phyloP scores from a whole-genome alignment of 2,888 invertebrate species.

The Drosophila pegasa region DNA sequence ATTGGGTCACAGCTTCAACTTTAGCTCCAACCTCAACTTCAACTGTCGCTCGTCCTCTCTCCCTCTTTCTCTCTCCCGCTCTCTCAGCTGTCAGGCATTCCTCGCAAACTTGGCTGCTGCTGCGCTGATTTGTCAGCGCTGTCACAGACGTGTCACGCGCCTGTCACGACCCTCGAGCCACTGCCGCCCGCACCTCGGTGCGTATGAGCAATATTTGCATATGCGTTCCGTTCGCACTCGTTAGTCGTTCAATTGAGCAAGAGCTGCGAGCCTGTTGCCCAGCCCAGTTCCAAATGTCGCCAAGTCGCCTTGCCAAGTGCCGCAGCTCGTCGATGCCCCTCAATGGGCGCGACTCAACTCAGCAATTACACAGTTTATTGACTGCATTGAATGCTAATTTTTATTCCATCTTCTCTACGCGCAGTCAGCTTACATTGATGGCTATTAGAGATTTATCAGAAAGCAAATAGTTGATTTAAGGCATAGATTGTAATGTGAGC shows the following conservation, averaged over 20 bases:
- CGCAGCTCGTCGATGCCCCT: neutral
- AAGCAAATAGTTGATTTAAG: no score
- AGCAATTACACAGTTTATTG: conserved; percentile 7
- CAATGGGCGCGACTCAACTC: neutral
- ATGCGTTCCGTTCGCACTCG: conserved; percentile 19
- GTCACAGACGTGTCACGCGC: conserved; percentile 32
- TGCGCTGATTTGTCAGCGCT: conserved; percentile 48
- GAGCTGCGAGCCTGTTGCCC: conserved; percentile 17
- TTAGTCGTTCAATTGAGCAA: conserved; percentile 31
- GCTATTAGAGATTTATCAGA: no score
- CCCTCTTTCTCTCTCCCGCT: neutral
- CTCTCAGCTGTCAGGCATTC: conserved; percentile 5
- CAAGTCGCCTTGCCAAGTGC: conserved; percentile 10
- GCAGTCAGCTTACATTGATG: no score
- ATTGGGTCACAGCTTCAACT: neutral
- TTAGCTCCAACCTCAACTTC: neutral
- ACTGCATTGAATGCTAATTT: conserved; percentile 1
- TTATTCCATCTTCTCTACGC: conserved; percentile 6
- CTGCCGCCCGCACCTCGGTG: conserved; percentile 8
- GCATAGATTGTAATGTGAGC: neutral
- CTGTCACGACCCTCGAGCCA: no score
- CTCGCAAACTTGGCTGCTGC: neutral
- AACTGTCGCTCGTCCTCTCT: neutral
- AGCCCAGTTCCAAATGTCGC: conserved; percentile 7
- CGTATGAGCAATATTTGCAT: conserved; percentile 49